These are phyloP conservation scores for Phorcus lineatus DNA, from an alignment of 2,888 invertebrate genomes.

Conservation along the genomic window DNA sequence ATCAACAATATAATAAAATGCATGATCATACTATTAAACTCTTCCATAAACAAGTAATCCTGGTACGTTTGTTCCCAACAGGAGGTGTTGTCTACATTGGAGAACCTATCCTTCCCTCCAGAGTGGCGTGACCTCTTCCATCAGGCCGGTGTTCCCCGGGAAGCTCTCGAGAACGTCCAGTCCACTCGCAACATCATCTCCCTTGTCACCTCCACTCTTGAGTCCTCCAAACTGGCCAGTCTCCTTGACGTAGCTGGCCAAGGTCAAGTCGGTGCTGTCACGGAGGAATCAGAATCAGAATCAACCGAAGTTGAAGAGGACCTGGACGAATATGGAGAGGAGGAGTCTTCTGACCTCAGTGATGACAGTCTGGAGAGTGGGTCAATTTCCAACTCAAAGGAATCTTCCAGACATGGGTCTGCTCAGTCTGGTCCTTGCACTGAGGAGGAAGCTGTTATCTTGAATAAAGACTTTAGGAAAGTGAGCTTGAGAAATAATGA, in stretches of 20 bases:
- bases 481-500: no score
- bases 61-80: no score
- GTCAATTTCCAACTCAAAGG: not conserved
- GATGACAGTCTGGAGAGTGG: slow-evolving; percentile 23
- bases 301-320: slow-evolving; percentile 20
- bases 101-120: slow-evolving; percentile 62
- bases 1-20: not conserved
- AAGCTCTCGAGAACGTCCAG: slow-evolving; percentile 61
- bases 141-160: slow-evolving; percentile 60
- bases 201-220: slow-evolving; percentile 59
- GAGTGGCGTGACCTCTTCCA: slow-evolving; percentile 65
- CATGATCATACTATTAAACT: not conserved
- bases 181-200: slow-evolving; percentile 66
- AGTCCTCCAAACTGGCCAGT: slow-evolving; percentile 30
- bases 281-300: slow-evolving; percentile 12
- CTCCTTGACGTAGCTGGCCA: not conserved
- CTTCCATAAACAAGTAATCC: no score
- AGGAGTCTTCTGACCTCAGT: not conserved
- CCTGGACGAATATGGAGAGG: not conserved
- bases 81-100: slow-evolving; percentile 62
- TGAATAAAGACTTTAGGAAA: no score
- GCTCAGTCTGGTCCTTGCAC: no score
- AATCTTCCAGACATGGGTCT: not conserved
- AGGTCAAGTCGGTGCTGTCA: not conserved
- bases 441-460: no score